Percentiles rank a stretch among this genome's conserved stretches.
Conservation (phyloP, 2,888 invertebrate genomes). For the Tineola bisselliella region DNA sequence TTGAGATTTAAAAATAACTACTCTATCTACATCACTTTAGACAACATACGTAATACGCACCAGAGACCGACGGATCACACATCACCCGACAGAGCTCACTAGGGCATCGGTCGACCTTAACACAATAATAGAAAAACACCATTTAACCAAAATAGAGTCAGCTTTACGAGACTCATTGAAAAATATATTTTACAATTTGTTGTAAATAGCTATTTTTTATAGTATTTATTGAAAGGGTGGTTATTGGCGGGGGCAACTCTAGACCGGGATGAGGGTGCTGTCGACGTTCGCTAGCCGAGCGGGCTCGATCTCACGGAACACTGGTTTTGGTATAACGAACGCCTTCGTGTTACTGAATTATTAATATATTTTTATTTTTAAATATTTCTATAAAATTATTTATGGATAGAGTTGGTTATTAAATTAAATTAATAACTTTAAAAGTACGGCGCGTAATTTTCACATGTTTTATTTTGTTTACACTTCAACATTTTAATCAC, state of each 20-base stretch:
- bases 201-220: not conserved
- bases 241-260: not conserved
- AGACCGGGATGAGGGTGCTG: not conserved
- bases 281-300: constrained; percentile 14
- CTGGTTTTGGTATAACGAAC: constrained; percentile 26
- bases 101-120: not conserved
- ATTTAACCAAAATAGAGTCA: not conserved
- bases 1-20: constrained; percentile 58
- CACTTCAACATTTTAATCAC: too few species aligned
- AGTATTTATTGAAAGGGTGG: not conserved
- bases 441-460: too few species aligned
- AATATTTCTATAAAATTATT: not conserved
- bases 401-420: not conserved
- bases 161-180: not conserved
- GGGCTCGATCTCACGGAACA: constrained; percentile 40
- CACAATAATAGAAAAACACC: not conserved
- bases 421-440: too few species aligned
- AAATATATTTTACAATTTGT: not conserved
- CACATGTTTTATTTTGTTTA: too few species aligned
- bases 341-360: not conserved
- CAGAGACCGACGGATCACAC: constrained; percentile 19
- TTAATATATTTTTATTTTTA: constrained; percentile 1
- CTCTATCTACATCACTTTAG: constrained; percentile 8
- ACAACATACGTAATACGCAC: not conserved
- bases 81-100: constrained; percentile 15